A percentile compares a stretch with the other conserved stretches of the same genome.
These are phyloP conservation scores for Clupea harengus DNA, from an alignment of 2,113 vertebrate species.

Conservation along the genomic window DNA sequence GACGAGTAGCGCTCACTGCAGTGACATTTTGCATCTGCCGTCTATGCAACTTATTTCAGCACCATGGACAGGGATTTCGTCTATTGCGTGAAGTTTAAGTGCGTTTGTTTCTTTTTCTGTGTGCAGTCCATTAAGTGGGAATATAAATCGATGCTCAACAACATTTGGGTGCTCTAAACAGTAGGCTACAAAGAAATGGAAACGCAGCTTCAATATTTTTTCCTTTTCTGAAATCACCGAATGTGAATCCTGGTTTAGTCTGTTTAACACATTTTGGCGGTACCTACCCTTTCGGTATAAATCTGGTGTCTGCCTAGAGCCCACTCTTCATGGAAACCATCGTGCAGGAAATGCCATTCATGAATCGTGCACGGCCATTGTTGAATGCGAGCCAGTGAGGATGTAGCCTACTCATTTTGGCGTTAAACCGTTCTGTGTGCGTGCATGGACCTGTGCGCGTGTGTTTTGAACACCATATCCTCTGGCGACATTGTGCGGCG, in stretches of 20 bases:
- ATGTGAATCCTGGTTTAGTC: neutral
- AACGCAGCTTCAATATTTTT: too few relatives aligned
- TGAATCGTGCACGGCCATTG: slow-evolving; percentile 6
- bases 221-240: neutral
- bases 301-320: neutral
- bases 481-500: slow-evolving; percentile 3
- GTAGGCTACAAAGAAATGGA: neutral
- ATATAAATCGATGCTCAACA: neutral
- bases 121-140: neutral
- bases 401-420: slow-evolving; percentile 5
- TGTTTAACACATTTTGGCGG: neutral
- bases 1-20: neutral
- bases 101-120: neutral
- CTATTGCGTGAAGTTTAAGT: neutral
- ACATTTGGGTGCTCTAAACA: neutral
- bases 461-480: neutral
- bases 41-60: neutral
- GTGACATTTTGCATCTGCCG: neutral
- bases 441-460: neutral
- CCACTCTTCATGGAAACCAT: neutral
- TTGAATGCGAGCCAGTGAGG: neutral
- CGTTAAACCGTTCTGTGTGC: slow-evolving; percentile 5
- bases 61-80: slow-evolving; percentile 1
- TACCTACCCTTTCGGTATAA: neutral
- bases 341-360: slow-evolving; percentile 1